Conservation (phyloP, 2,888 invertebrate species). For the Acleris holmiana region DNA sequence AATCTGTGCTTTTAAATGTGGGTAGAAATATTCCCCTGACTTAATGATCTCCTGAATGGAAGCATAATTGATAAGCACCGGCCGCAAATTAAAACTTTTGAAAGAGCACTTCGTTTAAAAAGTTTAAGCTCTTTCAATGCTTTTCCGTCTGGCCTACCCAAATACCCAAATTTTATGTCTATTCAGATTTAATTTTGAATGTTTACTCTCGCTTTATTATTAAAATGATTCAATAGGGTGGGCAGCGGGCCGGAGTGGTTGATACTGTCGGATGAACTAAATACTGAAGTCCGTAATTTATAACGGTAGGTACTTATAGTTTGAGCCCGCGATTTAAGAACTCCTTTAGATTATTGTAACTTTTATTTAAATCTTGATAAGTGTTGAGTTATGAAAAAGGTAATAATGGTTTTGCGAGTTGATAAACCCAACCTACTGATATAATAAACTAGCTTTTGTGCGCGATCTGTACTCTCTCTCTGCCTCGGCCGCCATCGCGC, state of each 20-base stretch:
- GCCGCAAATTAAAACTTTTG: slow-evolving; percentile 33
- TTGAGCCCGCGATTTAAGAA: too few species aligned
- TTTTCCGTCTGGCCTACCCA: slow-evolving; percentile 11
- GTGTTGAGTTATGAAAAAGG: too few species aligned
- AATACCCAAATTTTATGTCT: slow-evolving; percentile 19
- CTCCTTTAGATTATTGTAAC: too few species aligned
- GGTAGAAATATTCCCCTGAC: slow-evolving; percentile 2
- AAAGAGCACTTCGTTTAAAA: slow-evolving; percentile 23
- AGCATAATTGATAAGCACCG: slow-evolving; percentile 21
- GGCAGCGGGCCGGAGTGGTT: neutral
- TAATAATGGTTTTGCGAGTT: too few species aligned
- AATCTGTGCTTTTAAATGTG: neutral
- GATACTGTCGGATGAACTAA: neutral
- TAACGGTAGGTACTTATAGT: too few species aligned
- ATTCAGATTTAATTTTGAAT: slow-evolving; percentile 27
- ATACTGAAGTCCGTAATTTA: neutral
- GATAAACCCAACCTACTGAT: too few species aligned
- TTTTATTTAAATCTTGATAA: too few species aligned
- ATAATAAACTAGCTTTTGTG: too few species aligned
- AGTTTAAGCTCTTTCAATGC: slow-evolving; percentile 26
- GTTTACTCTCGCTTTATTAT: slow-evolving; percentile 29
- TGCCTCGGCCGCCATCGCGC: too few species aligned
- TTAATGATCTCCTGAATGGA: slow-evolving; percentile 22
- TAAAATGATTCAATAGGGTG: slow-evolving; percentile 19
- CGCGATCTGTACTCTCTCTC: too few species aligned